Percentiles rank a stretch among this genome's conserved stretches.
Conservation (phyloP, 2,113 vertebrate species). For the Scortum barcoo region DNA sequence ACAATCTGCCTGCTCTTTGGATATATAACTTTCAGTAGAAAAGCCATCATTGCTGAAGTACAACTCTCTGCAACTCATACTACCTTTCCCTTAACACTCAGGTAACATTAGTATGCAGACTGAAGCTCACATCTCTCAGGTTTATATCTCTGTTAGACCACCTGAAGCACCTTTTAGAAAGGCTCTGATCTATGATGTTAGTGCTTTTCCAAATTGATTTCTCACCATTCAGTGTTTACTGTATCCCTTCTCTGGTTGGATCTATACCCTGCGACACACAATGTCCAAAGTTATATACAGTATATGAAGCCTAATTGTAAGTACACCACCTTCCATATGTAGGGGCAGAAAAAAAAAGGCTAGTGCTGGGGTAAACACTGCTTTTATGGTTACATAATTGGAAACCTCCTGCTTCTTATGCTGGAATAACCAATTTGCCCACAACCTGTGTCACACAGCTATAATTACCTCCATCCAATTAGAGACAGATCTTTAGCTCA, state of each 20-base stretch:
- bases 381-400: constrained; percentile 65
- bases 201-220: constrained; percentile 47
- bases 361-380: constrained; percentile 31
- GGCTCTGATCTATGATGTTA: constrained; percentile 22
- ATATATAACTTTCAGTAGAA: background rate
- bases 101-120: constrained; percentile 45
- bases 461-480: constrained; percentile 74
- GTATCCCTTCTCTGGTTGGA: background rate
- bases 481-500: constrained; percentile 58
- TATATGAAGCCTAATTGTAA: constrained; percentile 10
- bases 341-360: constrained; percentile 6
- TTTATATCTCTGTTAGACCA: constrained; percentile 42
- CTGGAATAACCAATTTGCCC: constrained; percentile 58
- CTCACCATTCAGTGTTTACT: constrained; percentile 22
- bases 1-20: constrained; percentile 22
- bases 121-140: constrained; percentile 12
- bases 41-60: constrained; percentile 33
- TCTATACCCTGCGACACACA: background rate
- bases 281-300: background rate
- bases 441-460: constrained; percentile 59
- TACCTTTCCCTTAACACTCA: constrained; percentile 20
- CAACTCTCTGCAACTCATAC: constrained; percentile 12
- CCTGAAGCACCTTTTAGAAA: constrained; percentile 36
- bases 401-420: constrained; percentile 54
- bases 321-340: constrained; percentile 1